A percentile compares a stretch with the other conserved stretches of the same genome.
phyloP scores from a whole-genome alignment of 2,797 vertebrate species.

The Calcarius lapponicus region DNA sequence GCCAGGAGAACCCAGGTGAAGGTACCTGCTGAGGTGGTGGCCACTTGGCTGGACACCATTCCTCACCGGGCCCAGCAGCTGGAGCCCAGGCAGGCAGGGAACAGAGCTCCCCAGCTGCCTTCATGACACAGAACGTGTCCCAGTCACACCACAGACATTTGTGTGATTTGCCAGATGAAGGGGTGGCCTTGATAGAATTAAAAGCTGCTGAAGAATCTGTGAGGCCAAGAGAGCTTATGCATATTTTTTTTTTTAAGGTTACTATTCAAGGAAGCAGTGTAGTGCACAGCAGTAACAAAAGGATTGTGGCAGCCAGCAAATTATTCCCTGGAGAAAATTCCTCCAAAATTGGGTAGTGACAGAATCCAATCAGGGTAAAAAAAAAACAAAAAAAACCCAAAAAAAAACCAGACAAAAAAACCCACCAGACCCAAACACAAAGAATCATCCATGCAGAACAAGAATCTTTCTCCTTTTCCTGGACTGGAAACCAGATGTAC shows the following conservation, averaged over 20 bases:
- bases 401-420: fast-evolving
- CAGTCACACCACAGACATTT: background rate
- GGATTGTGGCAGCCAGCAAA: background rate
- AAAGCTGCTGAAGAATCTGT: background rate
- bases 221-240: background rate
- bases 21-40: background rate
- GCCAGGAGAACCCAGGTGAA: background rate
- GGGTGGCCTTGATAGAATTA: background rate
- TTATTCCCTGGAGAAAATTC: background rate
- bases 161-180: background rate
- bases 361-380: background rate
- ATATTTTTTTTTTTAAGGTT: background rate
- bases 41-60: background rate
- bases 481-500: background rate
- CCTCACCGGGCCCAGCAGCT: background rate
- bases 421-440: background rate
- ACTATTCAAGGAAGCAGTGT: background rate
- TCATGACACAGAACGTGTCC: fast-evolving
- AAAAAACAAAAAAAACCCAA: too few species aligned
- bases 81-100: background rate
- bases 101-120: background rate
- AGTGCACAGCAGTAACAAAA: background rate
- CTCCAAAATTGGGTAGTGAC: background rate
- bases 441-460: background rate
- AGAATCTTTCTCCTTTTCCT: background rate